phyloP scores from a whole-genome alignment of 2,888 invertebrate species.

The Corbicula japonica region DNA sequence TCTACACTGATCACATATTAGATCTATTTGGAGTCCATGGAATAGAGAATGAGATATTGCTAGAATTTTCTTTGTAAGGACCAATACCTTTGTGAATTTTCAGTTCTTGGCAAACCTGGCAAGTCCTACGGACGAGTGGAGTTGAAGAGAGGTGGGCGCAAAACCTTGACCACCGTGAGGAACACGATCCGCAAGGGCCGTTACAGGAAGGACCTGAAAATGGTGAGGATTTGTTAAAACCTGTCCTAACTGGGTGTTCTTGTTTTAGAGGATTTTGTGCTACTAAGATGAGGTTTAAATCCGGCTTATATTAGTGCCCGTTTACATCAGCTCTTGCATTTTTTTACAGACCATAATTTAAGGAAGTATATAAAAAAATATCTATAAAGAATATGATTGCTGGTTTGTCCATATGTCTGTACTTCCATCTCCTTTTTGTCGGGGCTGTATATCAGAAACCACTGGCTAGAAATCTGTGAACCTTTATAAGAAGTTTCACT shows the following conservation, averaged over 20 bases:
- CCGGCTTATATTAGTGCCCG: too few relatives aligned
- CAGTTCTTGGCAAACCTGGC: constrained; percentile 91
- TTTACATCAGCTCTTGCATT: not conserved
- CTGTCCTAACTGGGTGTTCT: not conserved
- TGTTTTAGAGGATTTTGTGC: too few relatives aligned
- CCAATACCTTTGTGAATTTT: constrained; percentile 44
- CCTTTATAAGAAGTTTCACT: too few relatives aligned
- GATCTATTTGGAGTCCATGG: too few relatives aligned
- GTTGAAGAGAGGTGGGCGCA: constrained; percentile 95
- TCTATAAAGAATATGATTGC: not conserved
- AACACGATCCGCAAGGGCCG: constrained; percentile 92
- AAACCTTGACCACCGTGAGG: constrained; percentile 94
- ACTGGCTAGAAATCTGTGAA: too few relatives aligned
- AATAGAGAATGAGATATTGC: too few relatives aligned
- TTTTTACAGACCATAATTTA: not conserved
- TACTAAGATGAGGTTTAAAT: too few relatives aligned
- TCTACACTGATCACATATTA: too few relatives aligned
- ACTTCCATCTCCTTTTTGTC: too few relatives aligned
- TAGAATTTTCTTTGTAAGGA: too few relatives aligned
- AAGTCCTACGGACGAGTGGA: constrained; percentile 91
- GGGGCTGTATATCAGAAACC: too few relatives aligned
- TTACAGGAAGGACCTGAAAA: constrained; percentile 95
- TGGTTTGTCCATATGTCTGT: too few relatives aligned
- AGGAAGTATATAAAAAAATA: not conserved
- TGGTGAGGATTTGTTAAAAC: constrained; percentile 87